Evolutionary conservation across 2,113 vertebrate genomes (phyloP).

Genomic region (Neolamprologus sp.): DNA sequence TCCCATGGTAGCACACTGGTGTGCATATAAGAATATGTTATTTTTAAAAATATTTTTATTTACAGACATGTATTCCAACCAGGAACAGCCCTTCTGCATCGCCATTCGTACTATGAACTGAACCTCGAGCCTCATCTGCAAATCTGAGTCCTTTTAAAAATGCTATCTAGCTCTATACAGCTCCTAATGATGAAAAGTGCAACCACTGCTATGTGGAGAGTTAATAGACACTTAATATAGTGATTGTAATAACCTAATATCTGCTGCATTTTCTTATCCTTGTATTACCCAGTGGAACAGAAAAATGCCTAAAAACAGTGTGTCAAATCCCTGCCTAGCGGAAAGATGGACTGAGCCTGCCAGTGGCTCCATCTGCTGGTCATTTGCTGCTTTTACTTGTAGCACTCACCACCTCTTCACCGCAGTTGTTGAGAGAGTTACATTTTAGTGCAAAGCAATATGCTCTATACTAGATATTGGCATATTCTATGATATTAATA

Average conservation of each 20-base stretch:
- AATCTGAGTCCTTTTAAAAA: not conserved
- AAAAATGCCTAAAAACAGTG: not conserved
- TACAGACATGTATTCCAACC: not conserved
- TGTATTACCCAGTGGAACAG: not conserved
- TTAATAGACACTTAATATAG: not conserved
- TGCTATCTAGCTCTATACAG: not conserved
- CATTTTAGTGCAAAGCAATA: not conserved
- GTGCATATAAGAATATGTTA: not conserved
- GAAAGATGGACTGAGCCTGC: not conserved
- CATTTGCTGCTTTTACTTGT: not conserved
- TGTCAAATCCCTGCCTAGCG: not conserved
- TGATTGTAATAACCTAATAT: not conserved
- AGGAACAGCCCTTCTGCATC: not conserved
- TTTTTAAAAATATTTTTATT: not conserved
- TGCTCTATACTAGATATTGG: not conserved
- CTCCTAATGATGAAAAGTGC: not conserved
- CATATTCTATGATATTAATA: not conserved
- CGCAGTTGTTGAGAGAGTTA: not conserved
- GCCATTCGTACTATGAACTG: not conserved
- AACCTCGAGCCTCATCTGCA: not conserved
- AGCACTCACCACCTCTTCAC: not conserved
- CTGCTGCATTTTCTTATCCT: not conserved
- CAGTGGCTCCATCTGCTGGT: not conserved
- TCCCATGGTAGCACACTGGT: not conserved
- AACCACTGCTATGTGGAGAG: not conserved